Base-by-base conservation (phyloP, 1,140 invertebrate species). In the Andricus grossulariae region DNA sequence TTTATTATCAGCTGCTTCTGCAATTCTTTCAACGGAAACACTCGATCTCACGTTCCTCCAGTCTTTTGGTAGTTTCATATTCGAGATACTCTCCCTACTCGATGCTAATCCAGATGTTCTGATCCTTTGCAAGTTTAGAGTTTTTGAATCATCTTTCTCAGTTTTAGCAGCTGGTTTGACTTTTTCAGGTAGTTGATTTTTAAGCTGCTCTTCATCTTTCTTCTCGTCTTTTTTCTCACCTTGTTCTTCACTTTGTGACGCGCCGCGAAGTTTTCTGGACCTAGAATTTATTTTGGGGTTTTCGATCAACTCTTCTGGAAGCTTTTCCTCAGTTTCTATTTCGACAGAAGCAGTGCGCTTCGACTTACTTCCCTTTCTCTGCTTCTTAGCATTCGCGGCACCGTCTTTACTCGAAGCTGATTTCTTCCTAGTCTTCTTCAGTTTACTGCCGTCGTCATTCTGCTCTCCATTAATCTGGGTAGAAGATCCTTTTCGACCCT, bases 101-200 rank as follows among this genome's bases (percentile, higher is more conserved):
- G 60, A 66, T 15, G 60, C n/a, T 21, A 66, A 25, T 66, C 60
- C 60, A n/a, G 60, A 39, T 66, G 60, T 39, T 25, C 39, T 66
- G 15, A 16, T 66, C 15, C 60, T 66, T 13, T 66, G 7, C 15
- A 60, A 13, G 32, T 60, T 60, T 32, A 66, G 16, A 8, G 12
- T 2, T 45, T 39, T 13, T 32, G 57, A 5, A 32, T 5, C n/a
- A n/a, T 54, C 52, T 10, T 7, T 54, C 10, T 18, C n/a, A 18
- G 52, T 2, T 54, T 54, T 4, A 54, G 18, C 0, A 45, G 10
- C 39, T 45, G 39, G 7, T 45, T 45, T 45, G 39, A 45, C 39
- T 45, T 45, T 45, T 1, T 45, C 7, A 45, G 39, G 39, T 10
- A 45, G 1, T 45, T 11, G 39, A 45, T 45, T 45, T 45, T 45